Percentiles rank a stretch among this genome's conserved stretches.
Conservation (phyloP, 2,888 invertebrate genomes). For the Dynastes hyllus region DNA sequence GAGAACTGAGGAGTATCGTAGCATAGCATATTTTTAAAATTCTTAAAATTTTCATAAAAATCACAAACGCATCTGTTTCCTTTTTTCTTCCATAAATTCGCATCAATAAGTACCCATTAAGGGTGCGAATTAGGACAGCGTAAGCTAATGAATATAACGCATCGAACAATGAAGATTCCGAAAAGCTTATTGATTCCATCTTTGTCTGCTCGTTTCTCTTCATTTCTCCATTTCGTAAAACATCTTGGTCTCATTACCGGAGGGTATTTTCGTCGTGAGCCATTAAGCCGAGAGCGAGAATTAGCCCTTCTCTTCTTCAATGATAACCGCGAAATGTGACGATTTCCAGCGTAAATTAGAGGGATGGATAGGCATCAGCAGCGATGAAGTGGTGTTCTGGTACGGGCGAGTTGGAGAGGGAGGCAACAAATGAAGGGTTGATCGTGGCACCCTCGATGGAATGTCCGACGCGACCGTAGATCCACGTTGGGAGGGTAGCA, state of each 20-base stretch:
- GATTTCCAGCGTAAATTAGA: constrained; percentile 41
- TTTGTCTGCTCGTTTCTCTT: constrained; percentile 15
- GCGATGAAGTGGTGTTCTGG: constrained; percentile 21
- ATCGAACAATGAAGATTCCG: constrained; percentile 15
- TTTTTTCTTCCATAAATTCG: too few relatives aligned
- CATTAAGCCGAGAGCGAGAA: constrained; percentile 40
- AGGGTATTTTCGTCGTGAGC: constrained; percentile 38
- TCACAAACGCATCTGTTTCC: too few relatives aligned
- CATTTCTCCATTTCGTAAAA: constrained; percentile 33
- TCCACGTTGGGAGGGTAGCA: not conserved
- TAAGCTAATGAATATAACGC: not conserved
- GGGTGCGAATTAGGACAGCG: not conserved
- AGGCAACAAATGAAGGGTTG: constrained; percentile 33
- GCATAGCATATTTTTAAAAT: too few relatives aligned
- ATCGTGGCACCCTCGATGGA: constrained; percentile 32
- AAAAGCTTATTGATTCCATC: constrained; percentile 11
- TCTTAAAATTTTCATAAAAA: too few relatives aligned
- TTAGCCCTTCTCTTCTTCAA: constrained; percentile 24
- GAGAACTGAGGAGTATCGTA: too few relatives aligned
- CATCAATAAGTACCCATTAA: not conserved
- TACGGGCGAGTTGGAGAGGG: not conserved
- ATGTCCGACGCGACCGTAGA: constrained; percentile 29
- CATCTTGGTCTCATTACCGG: constrained; percentile 41
- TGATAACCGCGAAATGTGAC: constrained; percentile 45
- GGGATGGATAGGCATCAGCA: constrained; percentile 10